Percentiles rank a stretch among this genome's conserved stretches.
Conservation (phyloP, 1,140 invertebrate species). For the Papilio polytes region DNA sequence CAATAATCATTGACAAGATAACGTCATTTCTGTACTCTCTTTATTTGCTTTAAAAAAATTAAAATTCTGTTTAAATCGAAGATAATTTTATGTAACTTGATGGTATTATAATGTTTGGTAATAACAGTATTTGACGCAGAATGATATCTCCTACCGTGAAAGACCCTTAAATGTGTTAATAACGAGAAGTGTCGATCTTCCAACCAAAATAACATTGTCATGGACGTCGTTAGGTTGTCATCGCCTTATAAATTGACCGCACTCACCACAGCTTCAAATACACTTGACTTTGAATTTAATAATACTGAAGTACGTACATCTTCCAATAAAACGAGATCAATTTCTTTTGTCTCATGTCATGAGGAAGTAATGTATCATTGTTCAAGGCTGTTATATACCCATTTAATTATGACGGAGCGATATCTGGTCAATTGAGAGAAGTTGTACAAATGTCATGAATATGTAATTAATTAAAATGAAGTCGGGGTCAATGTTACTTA, state of each 20-base stretch:
- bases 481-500: neutral
- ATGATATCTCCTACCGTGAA: neutral
- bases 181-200: neutral
- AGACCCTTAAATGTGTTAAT: neutral
- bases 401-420: slow-evolving; percentile 19
- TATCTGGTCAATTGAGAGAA: neutral
- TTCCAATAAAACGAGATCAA: slow-evolving; percentile 38
- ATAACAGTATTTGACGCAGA: neutral
- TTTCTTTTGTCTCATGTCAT: slow-evolving; percentile 38
- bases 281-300: slow-evolving; percentile 38
- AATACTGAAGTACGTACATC: slow-evolving; percentile 35
- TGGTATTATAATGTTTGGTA: neutral
- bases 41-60: too few species aligned
- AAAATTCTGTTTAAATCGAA: neutral
- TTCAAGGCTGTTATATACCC: slow-evolving; percentile 28
- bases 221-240: neutral
- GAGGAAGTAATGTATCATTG: slow-evolving; percentile 38
- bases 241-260: slow-evolving; percentile 28
- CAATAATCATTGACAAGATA: too few species aligned
- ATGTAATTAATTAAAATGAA: neutral
- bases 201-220: slow-evolving; percentile 26
- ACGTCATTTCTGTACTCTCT: too few species aligned
- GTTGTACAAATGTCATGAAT: slow-evolving; percentile 5
- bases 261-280: slow-evolving; percentile 10
- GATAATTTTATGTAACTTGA: neutral